Percentiles rank a stretch among this genome's conserved stretches.
These are phyloP conservation scores for Melanotaenia nigrans DNA, from an alignment of 2,797 vertebrate genomes.

Conservation along the genomic window DNA sequence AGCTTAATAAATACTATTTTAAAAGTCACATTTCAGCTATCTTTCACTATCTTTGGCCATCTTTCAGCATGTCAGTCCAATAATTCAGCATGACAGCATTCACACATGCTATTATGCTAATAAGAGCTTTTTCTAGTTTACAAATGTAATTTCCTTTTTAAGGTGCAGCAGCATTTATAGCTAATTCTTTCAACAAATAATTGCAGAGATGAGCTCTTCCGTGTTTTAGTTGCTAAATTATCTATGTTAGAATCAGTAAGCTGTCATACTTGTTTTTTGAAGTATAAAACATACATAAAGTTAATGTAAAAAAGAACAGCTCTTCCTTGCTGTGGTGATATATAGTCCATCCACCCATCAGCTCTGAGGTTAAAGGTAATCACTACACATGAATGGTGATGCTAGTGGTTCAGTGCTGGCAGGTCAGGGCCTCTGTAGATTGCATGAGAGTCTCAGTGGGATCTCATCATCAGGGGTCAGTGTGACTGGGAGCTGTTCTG, in stretches of 20 bases:
- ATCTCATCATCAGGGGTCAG: conserved; percentile 54
- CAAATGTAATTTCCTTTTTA: not conserved
- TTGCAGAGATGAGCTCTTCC: conserved; percentile 3
- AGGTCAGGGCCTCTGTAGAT: conserved; percentile 47
- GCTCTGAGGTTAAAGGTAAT: conserved; percentile 51
- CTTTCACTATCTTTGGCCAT: no score
- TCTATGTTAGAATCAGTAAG: conserved; percentile 8
- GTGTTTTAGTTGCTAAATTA: conserved; percentile 24
- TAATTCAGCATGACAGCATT: no score
- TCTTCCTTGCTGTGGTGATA: conserved; percentile 22
- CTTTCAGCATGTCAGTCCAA: no score
- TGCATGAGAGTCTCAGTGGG: conserved; percentile 36
- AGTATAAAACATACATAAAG: not conserved
- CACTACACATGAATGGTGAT: conserved; percentile 36
- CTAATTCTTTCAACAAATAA: conserved; percentile 5
- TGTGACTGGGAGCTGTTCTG: conserved; percentile 44
- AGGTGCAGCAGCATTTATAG: conserved; percentile 14
- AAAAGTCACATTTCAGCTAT: no score
- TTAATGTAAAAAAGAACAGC: not conserved
- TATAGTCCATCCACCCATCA: conserved; percentile 30
- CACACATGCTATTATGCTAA: no score
- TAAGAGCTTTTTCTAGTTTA: conserved; percentile 9
- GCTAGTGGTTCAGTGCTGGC: conserved; percentile 31
- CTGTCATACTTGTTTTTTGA: not conserved
- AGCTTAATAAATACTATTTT: no score